Evolutionary conservation across 2,888 invertebrate species (phyloP).

Genomic region (Ceriagrion tenellum): DNA sequence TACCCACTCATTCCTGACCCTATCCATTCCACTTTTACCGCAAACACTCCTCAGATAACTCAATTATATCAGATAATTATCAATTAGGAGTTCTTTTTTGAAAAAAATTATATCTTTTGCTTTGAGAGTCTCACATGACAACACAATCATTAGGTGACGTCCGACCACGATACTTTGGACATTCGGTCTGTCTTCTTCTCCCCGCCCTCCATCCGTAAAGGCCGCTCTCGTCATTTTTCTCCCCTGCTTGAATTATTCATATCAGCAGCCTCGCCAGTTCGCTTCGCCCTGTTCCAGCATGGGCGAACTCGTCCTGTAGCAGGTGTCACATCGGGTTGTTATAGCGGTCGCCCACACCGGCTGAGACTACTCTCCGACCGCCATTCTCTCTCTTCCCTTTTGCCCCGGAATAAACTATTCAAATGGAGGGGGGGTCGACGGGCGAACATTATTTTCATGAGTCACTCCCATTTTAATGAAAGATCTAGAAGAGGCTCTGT

Average conservation of each 20-base stretch:
- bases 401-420: conserved; percentile 5
- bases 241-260: neutral
- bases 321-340: conserved; percentile 5
- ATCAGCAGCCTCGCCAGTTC: neutral
- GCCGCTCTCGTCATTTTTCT: neutral
- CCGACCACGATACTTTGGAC: neutral
- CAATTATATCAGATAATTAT: too few relatives aligned
- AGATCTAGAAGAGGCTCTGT: neutral
- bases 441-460: neutral
- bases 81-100: neutral
- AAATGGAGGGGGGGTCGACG: neutral
- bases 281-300: neutral
- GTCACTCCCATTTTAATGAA: neutral
- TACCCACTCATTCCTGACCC: too few relatives aligned
- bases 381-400: neutral
- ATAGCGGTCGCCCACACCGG: neutral
- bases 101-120: neutral
- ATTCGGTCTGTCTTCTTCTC: neutral
- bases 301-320: conserved; percentile 12
- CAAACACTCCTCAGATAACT: too few relatives aligned
- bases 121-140: neutral
- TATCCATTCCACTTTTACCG: too few relatives aligned
- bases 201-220: neutral
- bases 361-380: neutral
- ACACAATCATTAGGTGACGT: conserved; percentile 12